Base-by-base conservation (phyloP, 2,113 vertebrate genomes). In the Laticauda colubrina region DNA sequence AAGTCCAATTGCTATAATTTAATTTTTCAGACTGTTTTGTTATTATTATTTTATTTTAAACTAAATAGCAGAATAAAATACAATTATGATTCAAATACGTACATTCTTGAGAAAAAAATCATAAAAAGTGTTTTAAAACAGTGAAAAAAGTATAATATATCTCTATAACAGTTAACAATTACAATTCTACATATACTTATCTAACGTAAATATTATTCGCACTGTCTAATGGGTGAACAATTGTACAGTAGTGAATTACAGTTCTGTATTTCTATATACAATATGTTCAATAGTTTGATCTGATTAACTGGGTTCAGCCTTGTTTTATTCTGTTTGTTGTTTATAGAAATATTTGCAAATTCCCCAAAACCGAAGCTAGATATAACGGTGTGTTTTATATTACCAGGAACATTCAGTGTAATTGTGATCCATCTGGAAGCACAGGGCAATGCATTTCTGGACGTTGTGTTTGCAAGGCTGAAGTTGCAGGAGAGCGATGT, bases 391-490 rank as follows among this genome's bases (percentile, higher is more conserved):
- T 21, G 1, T 57, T n/a, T 48, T 45, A 91, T 86, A 92, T n/a
- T 87, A 43, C 85, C 94, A 98, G 98, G 95, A 96, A 90, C 89
- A 75, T 48, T 53, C 95, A 45, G 61, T 98, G 98, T 1, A 95
- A 96, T 88, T 98, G 98, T 15, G 94, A 98, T 93, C 96, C 96
- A 0, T 97, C 97, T 0, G 98, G 98, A 24, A 95, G 96, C 69
- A 18, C 3, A 0, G 95, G 95, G 11, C 94, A 91, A 18, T 98
- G 98, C 51, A n/a, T 94, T 8, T 92, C 95, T 0, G 96, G 98
- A 87, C 97, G 0, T 93, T 98, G 98, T 0, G 29, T 97, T 93
- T 98, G 98, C 96, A 98, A 98, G 95, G 91, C 91, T 0, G 94
- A 96, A 0, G 24, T 95, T 57, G 94, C 95, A 0, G 98, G 98